A percentile compares a stretch with the other conserved stretches of the same genome.
Evolutionary conservation across 2,113 vertebrate species (phyloP).

Genomic region (Garra rufa): DNA sequence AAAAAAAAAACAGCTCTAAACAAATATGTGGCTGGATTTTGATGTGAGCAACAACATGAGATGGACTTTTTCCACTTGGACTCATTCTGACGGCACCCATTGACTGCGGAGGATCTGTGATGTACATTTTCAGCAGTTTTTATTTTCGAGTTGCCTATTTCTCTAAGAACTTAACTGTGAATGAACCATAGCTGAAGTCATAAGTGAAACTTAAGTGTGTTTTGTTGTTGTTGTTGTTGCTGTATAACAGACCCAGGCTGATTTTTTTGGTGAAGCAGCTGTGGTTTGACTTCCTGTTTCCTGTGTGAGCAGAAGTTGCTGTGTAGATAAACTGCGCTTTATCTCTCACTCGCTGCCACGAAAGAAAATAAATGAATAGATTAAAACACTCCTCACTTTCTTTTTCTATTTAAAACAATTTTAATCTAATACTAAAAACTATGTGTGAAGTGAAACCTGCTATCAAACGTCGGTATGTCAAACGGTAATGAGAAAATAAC

Average conservation of each 20-base stretch:
- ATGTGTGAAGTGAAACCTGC: too few species aligned
- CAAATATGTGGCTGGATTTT: too few species aligned
- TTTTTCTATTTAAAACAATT: too few species aligned
- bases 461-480: too few species aligned
- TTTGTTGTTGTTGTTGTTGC: not conserved
- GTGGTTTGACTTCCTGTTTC: slow-evolving; percentile 50
- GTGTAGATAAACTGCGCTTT: not conserved
- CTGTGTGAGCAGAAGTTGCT: slow-evolving; percentile 17
- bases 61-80: too few species aligned
- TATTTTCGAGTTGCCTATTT: not conserved
- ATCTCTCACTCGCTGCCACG: not conserved
- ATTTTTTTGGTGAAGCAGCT: slow-evolving; percentile 16
- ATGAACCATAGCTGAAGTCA: not conserved
- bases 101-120: not conserved
- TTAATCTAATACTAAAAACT: too few species aligned
- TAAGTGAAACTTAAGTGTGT: not conserved
- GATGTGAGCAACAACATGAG: too few species aligned
- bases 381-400: too few species aligned
- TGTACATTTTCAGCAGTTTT: not conserved
- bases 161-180: not conserved
- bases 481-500: too few species aligned
- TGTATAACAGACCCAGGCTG: not conserved
- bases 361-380: not conserved
- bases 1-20: too few species aligned
- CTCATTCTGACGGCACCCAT: not conserved